Evolutionary conservation across 2,888 invertebrate genomes (phyloP), one percentile per base, ranked within the genome.

Genomic region (Microplitis manilae): DNA sequence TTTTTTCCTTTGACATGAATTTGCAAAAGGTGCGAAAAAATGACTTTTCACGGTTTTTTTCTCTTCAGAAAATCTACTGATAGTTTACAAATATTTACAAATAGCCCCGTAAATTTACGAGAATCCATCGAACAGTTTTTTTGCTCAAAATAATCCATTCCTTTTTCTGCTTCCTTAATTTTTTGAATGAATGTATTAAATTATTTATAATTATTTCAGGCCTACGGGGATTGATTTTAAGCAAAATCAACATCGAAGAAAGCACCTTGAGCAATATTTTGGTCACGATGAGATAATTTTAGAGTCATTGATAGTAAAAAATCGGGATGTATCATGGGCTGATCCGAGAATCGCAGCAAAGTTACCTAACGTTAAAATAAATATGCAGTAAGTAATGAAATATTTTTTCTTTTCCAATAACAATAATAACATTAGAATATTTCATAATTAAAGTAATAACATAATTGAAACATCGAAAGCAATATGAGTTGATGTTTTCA

Each of bases 151-250:
- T 13, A 30, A 30, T 30, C 30, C 30, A 30, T 30, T 30, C 59
- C 6, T 13, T 59, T 59, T 59, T 59, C 8, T 6, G 8, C 0
- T 13, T 59, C 59, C 4, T 38, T 9, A 67, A 67, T 20, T 67
- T 5, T 38, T 38, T 4, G 15, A 68, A 15, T 7, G 17, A 17
- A 17, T 15, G 41, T 15, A n/a, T 39, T 4, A 2, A 68, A 68
- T 38, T 9, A 9, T 70, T 50, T n/a, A 30, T 64, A 59, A 74
- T 40, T 38, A 15, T 82, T 82, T n/a, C 62, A 87, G 87, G 71
- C 70, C 73, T n/a, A 80, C 82, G 4, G 89, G 89, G 7, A 82
- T 85, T 68, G 84, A 89, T 79, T 89, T 85, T 75, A 85, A 86
- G 8, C 86, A 87, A 62, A 78, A 80, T 41, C 83, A 83, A 30